phyloP scores from a whole-genome alignment of 2,888 invertebrate genomes.

The Euplagia quadripunctaria region DNA sequence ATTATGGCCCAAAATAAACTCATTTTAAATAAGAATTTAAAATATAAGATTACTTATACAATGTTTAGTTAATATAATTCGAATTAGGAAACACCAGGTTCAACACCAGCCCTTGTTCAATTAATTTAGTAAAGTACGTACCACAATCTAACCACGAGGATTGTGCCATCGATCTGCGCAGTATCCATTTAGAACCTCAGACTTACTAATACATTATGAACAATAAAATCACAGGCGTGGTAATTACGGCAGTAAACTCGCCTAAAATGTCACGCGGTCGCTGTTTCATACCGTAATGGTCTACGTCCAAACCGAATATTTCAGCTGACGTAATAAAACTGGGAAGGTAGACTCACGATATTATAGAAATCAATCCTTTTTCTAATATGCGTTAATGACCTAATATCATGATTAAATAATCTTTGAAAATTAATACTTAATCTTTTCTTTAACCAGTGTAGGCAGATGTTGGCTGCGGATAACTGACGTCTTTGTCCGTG shows the following conservation, averaged over 20 bases:
- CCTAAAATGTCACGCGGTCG: constrained; percentile 16
- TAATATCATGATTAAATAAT: not conserved
- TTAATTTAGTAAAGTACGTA: not conserved
- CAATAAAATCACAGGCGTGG: constrained; percentile 22
- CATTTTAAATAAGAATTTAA: not conserved
- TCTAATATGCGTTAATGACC: not conserved
- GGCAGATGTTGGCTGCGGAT: not conserved
- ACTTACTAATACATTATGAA: constrained; percentile 18
- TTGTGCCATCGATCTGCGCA: constrained; percentile 19
- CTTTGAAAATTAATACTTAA: not conserved
- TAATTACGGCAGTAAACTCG: constrained; percentile 21
- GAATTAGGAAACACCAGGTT: not conserved
- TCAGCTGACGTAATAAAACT: not conserved
- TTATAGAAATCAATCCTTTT: not conserved
- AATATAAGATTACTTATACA: not conserved
- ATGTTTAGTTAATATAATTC: too few species aligned
- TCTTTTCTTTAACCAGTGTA: not conserved
- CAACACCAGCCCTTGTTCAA: not conserved
- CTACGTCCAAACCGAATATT: not conserved
- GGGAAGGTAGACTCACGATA: not conserved
- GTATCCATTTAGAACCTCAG: constrained; percentile 2
- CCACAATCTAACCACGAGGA: not conserved
- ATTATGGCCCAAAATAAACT: not conserved
- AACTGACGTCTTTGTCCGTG: not conserved
- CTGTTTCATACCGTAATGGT: constrained; percentile 9